Evolutionary conservation across 2,113 vertebrate species (phyloP).

Genomic region (Oryzias javanicus): DNA sequence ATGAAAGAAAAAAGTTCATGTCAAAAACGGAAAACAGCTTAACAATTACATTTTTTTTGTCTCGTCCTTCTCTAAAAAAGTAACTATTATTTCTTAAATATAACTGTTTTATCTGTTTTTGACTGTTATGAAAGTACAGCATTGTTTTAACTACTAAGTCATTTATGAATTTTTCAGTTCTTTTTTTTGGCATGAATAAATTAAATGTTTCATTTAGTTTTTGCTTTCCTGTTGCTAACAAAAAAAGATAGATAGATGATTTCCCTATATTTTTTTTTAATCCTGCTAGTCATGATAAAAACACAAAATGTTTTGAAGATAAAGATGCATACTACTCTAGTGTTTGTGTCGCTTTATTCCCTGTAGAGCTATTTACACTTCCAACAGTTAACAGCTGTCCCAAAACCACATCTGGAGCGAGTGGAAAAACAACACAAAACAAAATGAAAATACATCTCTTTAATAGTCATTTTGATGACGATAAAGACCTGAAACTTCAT

Average conservation of each 20-base stretch:
- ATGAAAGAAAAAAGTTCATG: conserved; percentile 19
- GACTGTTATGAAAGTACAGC: too few relatives aligned
- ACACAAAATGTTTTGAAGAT: conserved; percentile 14
- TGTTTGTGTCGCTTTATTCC: conserved; percentile 36
- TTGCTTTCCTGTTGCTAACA: background rate
- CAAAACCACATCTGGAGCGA: conserved; percentile 40
- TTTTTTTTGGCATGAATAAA: too few relatives aligned
- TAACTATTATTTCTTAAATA: too few relatives aligned
- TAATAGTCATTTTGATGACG: background rate
- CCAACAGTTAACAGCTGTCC: conserved; percentile 51
- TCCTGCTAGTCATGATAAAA: background rate
- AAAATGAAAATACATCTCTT: background rate
- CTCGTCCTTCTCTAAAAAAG: too few relatives aligned
- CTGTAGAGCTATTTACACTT: conserved; percentile 32
- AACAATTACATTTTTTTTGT: background rate
- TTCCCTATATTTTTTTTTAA: too few relatives aligned
- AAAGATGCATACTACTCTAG: conserved; percentile 19
- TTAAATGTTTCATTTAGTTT: too few relatives aligned
- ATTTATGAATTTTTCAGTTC: too few relatives aligned
- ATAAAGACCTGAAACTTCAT: background rate
- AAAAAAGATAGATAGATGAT: too few relatives aligned
- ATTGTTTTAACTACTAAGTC: too few relatives aligned
- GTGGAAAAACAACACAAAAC: conserved; percentile 32
- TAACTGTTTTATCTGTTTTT: too few relatives aligned
- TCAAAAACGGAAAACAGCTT: too few relatives aligned